phyloP scores from a whole-genome alignment of 2,113 vertebrate genomes.

The Mormyrus lacerda region DNA sequence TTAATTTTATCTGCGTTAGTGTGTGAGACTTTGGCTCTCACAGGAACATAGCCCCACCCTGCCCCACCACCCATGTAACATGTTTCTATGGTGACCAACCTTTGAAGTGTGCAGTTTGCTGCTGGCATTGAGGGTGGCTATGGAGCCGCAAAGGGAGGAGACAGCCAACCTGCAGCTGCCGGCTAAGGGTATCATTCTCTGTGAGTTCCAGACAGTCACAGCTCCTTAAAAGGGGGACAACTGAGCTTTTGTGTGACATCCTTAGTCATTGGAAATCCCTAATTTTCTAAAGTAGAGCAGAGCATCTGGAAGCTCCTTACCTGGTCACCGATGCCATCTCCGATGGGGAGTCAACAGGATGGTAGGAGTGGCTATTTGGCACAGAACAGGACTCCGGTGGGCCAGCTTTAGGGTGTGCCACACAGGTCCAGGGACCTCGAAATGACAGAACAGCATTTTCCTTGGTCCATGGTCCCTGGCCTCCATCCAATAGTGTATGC shows the following conservation, averaged over 20 bases:
- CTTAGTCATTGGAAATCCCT: background rate
- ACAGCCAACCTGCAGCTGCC: constrained; percentile 60
- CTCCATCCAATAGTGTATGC: too few species aligned
- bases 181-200: constrained; percentile 72
- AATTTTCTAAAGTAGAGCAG: constrained; percentile 67
- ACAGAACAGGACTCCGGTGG: too few species aligned
- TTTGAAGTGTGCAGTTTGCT: constrained; percentile 50
- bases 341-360: too few species aligned
- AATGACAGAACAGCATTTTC: too few species aligned
- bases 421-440: too few species aligned
- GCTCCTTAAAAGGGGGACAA: background rate
- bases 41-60: background rate
- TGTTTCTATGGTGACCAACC: constrained; percentile 45
- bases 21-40: background rate
- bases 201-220: background rate
- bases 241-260: background rate
- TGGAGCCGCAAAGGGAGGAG: constrained; percentile 59
- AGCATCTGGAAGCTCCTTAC: too few species aligned
- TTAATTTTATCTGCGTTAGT: background rate
- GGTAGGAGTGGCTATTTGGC: too few species aligned
- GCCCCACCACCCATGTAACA: background rate
- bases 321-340: too few species aligned
- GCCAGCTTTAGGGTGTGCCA: too few species aligned
- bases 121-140: constrained; percentile 51
- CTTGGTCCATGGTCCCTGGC: too few species aligned